Base-by-base conservation (phyloP, 1,140 invertebrate species). In the Heliconius congener region DNA sequence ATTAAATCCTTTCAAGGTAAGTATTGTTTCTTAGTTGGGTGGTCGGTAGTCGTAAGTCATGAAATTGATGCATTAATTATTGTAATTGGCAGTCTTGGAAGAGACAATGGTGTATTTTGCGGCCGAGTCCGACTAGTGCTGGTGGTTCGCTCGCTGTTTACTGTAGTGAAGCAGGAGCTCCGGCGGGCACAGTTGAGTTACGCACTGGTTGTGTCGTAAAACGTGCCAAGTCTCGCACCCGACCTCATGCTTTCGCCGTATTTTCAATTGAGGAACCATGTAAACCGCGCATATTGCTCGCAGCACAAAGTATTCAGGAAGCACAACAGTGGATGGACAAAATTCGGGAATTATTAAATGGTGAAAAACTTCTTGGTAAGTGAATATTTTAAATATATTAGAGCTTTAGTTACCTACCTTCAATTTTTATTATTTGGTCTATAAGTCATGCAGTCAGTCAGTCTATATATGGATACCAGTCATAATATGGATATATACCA, bases 1-100 rank as follows among this genome's bases (percentile, higher is more conserved):
- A 23, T 83, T 93, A 82, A 92, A 93, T 87, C 91, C 91, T 77
- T 94, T 94, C 83, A 94, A 94, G 91, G 92, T 94, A 82, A 86
- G 86, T 90, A 81, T 84, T 81, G 78, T 82, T 81, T 77, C 19
- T 6, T 77, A 76, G 76, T 76, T 80, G 72, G 66, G 74, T 72
- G 23, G 46, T 74, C 57, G 55, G 52, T 84, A 70, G 76, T 78
- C 30, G 72, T 77, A 34, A 84, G 60, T 66, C 74, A 46, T 76
- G 19, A 57, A 57, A 50, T 30, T 72, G 52, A 72, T 85, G 88
- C 84, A 85, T 85, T 87, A 87, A 84, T 87, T 85, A 78, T 88
- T 86, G 71, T 72, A 78, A 86, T 77, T 88, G 74, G 73, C 82
- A 94, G 93, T 90, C 91, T 50, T 94, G 93, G 93, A 93, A 93